Base-by-base conservation (phyloP, 2,888 invertebrate genomes). In the Adineta ricciae region DNA sequence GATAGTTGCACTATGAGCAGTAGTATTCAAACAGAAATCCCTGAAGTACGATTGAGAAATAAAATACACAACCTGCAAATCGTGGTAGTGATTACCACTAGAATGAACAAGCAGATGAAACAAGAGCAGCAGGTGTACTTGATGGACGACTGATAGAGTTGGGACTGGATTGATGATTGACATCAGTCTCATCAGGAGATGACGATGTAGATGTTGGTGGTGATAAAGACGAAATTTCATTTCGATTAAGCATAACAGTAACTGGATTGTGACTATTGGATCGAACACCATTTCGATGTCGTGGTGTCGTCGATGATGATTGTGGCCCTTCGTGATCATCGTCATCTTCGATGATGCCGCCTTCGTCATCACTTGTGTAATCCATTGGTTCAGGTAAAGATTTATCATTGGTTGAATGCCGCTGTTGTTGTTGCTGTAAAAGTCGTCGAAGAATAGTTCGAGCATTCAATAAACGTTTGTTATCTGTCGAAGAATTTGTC, bases 201-300 rank as follows among this genome's bases (percentile, higher is more conserved):
- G 41, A 41, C 24, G 78, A 78, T 41, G 38, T 78, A 41, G 41
- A 38, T 78, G 78, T 41, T 24, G 41, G 41, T 78, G 38, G 41
- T 78, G 78, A 78, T n/a, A 41, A n/a, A 9, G 78, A 78, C 41
- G 41, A 78, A 41, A 41, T 41, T n/a, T 41, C 78, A 38, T 38
- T 41, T 64, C 32, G 64, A 64, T 64, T 64, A 32, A 64, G 64
- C 64, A 32, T 64, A 32, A 64, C 64, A 32, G 64, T 64, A 32
- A 32, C 64, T 78, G 78, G 78, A 78, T 78, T 78, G 41, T 78
- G 78, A 78, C 78, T 78, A 78, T 78, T 78, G 24, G 78, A 78
- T 24, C 78, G 41, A 41, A 38, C 38, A 78, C n/a, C 78, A 78
- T 78, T 78, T 41, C 78, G 21, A 64, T 64, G 32, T 32, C 32